phyloP scores from a whole-genome alignment of 1,140 invertebrate species.

The Adelges cooleyi region DNA sequence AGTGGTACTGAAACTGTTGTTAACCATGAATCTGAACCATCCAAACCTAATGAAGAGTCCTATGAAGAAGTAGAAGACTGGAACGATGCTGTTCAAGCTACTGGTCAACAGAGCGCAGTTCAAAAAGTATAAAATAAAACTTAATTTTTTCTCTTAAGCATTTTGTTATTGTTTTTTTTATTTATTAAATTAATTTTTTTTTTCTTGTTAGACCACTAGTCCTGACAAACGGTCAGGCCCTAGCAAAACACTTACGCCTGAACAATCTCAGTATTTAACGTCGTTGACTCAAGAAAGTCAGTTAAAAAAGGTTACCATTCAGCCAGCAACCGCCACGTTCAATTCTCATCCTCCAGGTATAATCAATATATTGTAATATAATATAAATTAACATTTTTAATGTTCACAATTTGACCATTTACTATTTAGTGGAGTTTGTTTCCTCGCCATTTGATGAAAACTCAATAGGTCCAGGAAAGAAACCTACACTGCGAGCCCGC shows the following conservation, averaged over 20 bases:
- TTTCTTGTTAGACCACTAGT: neutral
- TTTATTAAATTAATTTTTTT: too few relatives aligned
- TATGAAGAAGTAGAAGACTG: slow-evolving; percentile 30
- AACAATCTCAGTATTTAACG: slow-evolving; percentile 60
- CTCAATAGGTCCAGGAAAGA: slow-evolving; percentile 44
- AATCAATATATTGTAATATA: neutral
- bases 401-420: neutral
- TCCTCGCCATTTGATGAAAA: slow-evolving; percentile 11
- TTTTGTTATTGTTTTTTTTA: neutral
- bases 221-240: neutral
- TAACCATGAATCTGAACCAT: slow-evolving; percentile 33
- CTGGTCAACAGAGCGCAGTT: neutral
- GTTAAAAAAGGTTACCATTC: neutral
- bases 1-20: slow-evolving; percentile 37
- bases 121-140: neutral
- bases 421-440: slow-evolving; percentile 10
- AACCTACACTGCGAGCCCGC: slow-evolving; percentile 59
- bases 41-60: slow-evolving; percentile 34
- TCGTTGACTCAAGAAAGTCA: slow-evolving; percentile 52
- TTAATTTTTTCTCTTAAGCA: neutral
- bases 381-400: too few relatives aligned
- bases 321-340: neutral
- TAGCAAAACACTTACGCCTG: slow-evolving; percentile 42
- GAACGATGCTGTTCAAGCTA: slow-evolving; percentile 15
- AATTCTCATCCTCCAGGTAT: slow-evolving; percentile 17